Base-by-base conservation (phyloP, 2,113 vertebrate genomes). In the Vireo altiloquus region DNA sequence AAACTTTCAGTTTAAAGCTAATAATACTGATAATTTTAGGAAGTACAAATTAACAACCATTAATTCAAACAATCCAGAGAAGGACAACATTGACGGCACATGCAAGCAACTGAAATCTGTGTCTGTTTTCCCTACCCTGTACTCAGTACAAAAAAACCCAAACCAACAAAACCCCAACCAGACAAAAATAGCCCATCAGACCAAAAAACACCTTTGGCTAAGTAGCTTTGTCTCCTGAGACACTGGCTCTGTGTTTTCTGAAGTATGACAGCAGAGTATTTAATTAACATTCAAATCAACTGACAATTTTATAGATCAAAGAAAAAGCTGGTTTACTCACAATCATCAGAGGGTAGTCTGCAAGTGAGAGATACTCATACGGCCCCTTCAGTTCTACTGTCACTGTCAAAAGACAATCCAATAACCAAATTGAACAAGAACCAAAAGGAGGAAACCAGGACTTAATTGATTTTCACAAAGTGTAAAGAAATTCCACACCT, bases 271-370 rank as follows among this genome's bases (percentile, higher is more conserved):
- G 53, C 10, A 65, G 11, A 59, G 6, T 50, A 65, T 71, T 92
- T 82, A 82, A 35, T 0, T 52, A 30, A 89, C 46, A 77, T 50
- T 82, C 31, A 76, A 54, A 78, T 49, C 20, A 61, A 60, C 18
- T 31, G 40, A 53, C 54, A 92, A 28, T 21, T 86, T 35, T 8
- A 59, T 1, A 88, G 18, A 57, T 61, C 13, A 82, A 90, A 94
- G 30, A 70, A 93, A 93, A 84, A 91, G 11, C 16, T 95, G 57
- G 10, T 95, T 80, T 76, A 98, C 98, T 96, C 95, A 99, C 99
- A 97, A 99, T 99, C 99, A 99, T 99, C 63, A 99, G 97, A 37
- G 99, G 99, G 97, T 99, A 99, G 91, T 99, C 99, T 93, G 99
- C 99, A 82, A 99, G 98, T 5, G 99, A 99, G 46, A 99, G 98